Evolutionary conservation across 2,888 invertebrate species (phyloP).

Genomic region (Drosophila pegasa): DNA sequence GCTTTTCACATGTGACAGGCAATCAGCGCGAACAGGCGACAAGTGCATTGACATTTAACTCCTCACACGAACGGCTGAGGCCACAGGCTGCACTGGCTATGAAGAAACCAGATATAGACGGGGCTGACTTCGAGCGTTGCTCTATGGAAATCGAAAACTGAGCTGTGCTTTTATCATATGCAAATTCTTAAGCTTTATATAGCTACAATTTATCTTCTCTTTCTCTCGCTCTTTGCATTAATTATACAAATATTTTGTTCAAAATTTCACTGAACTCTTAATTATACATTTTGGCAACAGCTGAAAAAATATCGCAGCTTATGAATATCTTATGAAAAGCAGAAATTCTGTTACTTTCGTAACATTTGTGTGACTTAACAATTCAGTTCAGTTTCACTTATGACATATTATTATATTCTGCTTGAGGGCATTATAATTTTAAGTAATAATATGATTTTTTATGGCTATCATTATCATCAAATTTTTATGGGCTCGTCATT

Average conservation of each 20-base stretch:
- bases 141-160: constrained; percentile 13
- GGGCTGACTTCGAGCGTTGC: neutral
- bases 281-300: constrained; percentile 5
- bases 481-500: too few relatives aligned
- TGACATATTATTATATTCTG: neutral
- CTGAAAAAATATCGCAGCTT: neutral
- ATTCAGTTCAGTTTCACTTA: neutral
- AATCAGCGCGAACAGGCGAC: constrained; percentile 50
- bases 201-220: constrained; percentile 3
- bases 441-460: too few relatives aligned
- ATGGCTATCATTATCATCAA: too few relatives aligned
- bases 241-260: constrained; percentile 9
- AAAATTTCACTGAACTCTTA: constrained; percentile 30
- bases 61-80: constrained; percentile 7
- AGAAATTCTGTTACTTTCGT: constrained; percentile 4
- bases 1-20: constrained; percentile 55
- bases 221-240: constrained; percentile 8
- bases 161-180: constrained; percentile 21
- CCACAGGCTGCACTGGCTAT: constrained; percentile 44
- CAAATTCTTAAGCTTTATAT: constrained; percentile 34
- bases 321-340: constrained; percentile 7
- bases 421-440: neutral
- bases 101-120: constrained; percentile 18
- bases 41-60: constrained; percentile 65
- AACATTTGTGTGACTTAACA: constrained; percentile 5